Conservation (phyloP, 1,140 invertebrate species). For the Rhagoletis pomonella region DNA sequence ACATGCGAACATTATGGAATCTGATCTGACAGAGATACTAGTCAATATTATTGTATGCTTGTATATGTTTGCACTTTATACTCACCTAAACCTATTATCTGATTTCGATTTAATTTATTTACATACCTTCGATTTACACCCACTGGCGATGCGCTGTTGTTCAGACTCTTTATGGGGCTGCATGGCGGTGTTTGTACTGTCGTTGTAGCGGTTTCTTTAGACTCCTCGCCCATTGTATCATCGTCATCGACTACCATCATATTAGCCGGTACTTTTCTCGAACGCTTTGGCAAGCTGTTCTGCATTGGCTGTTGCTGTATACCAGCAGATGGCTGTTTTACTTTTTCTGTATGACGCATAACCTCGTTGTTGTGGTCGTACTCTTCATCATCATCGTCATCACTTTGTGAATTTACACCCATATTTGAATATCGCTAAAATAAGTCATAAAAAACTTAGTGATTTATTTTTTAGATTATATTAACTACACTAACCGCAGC, state of each 20-base stretch:
- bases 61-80: no score
- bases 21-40: not conserved
- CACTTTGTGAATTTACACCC: constrained; percentile 53
- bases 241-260: constrained; percentile 74
- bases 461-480: not conserved
- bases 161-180: constrained; percentile 71
- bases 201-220: constrained; percentile 63
- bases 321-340: constrained; percentile 11
- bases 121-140: constrained; percentile 82
- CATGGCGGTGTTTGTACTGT: constrained; percentile 71
- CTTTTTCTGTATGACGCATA: constrained; percentile 34
- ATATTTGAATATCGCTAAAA: constrained; percentile 53
- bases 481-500: constrained; percentile 62
- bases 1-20: not conserved
- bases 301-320: constrained; percentile 33
- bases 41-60: no score
- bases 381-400: constrained; percentile 55
- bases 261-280: constrained; percentile 63
- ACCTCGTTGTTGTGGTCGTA: constrained; percentile 33
- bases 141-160: constrained; percentile 74
- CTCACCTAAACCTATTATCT: no score
- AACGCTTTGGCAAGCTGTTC: constrained; percentile 58
- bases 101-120: no score
- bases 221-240: constrained; percentile 74
- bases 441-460: not conserved